Percentiles rank a stretch among this genome's conserved stretches.
Conservation (phyloP, 2,797 vertebrate species). For the Peromyscus aztecus region DNA sequence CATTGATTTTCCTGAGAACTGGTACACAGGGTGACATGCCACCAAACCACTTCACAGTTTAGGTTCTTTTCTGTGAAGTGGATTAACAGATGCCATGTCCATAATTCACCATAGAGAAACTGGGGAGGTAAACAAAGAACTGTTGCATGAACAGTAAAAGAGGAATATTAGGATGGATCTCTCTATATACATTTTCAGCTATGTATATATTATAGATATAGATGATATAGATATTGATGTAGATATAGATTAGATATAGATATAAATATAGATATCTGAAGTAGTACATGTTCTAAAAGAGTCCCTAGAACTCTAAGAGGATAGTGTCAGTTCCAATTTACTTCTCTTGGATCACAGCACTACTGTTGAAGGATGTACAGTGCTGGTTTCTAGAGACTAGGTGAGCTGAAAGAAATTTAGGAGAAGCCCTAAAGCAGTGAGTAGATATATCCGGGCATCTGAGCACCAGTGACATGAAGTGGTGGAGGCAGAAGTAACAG, state of each 20-base stretch:
- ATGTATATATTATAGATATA: background rate
- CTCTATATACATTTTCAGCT: background rate
- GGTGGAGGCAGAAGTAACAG: background rate
- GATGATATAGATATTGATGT: background rate
- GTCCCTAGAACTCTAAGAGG: constrained; percentile 67
- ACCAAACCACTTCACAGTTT: background rate
- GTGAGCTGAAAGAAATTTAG: background rate
- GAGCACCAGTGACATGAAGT: background rate
- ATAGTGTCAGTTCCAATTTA: constrained; percentile 68
- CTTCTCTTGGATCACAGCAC: background rate
- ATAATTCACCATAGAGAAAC: background rate
- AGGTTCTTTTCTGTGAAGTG: constrained; percentile 33
- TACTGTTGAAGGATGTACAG: background rate
- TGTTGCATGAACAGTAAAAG: constrained; percentile 43
- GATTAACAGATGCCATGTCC: background rate
- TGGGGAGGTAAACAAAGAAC: background rate
- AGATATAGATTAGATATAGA: background rate
- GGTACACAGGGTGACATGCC: background rate
- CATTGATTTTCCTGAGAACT: background rate
- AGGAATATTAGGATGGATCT: background rate
- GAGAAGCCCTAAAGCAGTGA: background rate
- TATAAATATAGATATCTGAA: background rate
- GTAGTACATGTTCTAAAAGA: constrained; percentile 58
- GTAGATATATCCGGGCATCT: background rate
- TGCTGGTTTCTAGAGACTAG: background rate